A percentile compares a stretch with the other conserved stretches of the same genome.
Conservation (phyloP, 1,140 invertebrate genomes). For the Aricia agestis region DNA sequence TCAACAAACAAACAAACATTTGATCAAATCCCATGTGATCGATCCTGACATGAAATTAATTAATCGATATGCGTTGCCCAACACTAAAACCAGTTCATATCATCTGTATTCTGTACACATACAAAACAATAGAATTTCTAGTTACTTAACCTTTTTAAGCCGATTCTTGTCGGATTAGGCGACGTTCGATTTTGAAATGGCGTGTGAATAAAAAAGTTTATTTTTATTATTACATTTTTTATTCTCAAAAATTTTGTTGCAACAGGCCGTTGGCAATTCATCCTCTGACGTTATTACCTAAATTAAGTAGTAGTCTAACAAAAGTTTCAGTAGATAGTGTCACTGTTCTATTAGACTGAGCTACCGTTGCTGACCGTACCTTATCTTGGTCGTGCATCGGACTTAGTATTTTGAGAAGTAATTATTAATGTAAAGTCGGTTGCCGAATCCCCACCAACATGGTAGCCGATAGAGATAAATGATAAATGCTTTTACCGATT, state of each 20-base stretch:
- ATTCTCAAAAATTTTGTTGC: too few species aligned
- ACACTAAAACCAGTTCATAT: conserved; percentile 33
- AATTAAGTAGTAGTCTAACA: background rate
- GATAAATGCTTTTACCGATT: conserved; percentile 59
- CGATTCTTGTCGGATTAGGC: background rate
- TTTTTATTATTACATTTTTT: too few species aligned
- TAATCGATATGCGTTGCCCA: conserved; percentile 46
- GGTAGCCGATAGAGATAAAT: conserved; percentile 71
- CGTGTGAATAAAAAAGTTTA: background rate
- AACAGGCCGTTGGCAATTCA: too few species aligned
- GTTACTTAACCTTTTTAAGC: conserved; percentile 15
- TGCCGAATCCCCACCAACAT: conserved; percentile 48
- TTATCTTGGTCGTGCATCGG: conserved; percentile 67
- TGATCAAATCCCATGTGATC: conserved; percentile 56
- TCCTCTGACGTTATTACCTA: too few species aligned
- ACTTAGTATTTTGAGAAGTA: conserved; percentile 74
- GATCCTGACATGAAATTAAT: conserved; percentile 63
- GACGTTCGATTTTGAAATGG: conserved; percentile 2
- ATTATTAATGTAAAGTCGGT: conserved; percentile 71
- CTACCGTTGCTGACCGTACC: conserved; percentile 48
- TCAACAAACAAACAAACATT: conserved; percentile 52
- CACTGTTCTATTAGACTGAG: conserved; percentile 4
- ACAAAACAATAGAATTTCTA: conserved; percentile 8
- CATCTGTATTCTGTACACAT: conserved; percentile 6
- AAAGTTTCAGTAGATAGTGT: conserved; percentile 10